Evolutionary conservation across 1,140 invertebrate genomes (phyloP).

Genomic region (Drosophila navojoa): DNA sequence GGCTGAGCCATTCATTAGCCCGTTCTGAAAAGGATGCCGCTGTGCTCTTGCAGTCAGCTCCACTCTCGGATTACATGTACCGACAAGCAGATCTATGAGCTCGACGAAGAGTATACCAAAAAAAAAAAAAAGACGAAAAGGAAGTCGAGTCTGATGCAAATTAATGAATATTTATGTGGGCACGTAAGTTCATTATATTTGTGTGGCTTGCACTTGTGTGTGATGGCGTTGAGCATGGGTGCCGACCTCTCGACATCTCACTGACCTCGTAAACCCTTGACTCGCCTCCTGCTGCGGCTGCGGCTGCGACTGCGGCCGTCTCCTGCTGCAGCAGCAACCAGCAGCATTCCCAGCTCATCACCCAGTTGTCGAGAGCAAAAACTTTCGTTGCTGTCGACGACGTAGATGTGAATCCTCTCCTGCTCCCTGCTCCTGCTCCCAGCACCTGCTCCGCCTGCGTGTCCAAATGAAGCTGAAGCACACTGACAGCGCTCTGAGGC

Average conservation of each 20-base stretch:
- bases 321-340: not conserved
- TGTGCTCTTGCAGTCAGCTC: not conserved
- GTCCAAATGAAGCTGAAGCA: not conserved
- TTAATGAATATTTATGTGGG: slow-evolving; percentile 75
- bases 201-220: not conserved
- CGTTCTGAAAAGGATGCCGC: not conserved
- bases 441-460: not conserved
- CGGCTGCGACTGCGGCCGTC: not conserved
- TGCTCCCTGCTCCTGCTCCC: not conserved
- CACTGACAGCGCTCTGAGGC: slow-evolving; percentile 18
- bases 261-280: slow-evolving; percentile 73
- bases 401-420: not conserved
- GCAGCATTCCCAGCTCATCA: slow-evolving; percentile 1
- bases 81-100: slow-evolving; percentile 10
- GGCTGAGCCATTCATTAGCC: not conserved
- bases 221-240: not conserved
- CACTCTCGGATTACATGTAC: not conserved
- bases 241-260: slow-evolving; percentile 56
- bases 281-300: slow-evolving; percentile 30
- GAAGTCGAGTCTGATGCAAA: slow-evolving; percentile 29
- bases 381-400: slow-evolving; percentile 45
- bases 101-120: too few species aligned
- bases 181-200: slow-evolving; percentile 38
- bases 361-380: slow-evolving; percentile 60
- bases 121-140: not conserved